Evolutionary conservation across 2,888 invertebrate species (phyloP), one percentile per base, ranked within the genome.

Genomic region (Scrobipalpa atriplicella): DNA sequence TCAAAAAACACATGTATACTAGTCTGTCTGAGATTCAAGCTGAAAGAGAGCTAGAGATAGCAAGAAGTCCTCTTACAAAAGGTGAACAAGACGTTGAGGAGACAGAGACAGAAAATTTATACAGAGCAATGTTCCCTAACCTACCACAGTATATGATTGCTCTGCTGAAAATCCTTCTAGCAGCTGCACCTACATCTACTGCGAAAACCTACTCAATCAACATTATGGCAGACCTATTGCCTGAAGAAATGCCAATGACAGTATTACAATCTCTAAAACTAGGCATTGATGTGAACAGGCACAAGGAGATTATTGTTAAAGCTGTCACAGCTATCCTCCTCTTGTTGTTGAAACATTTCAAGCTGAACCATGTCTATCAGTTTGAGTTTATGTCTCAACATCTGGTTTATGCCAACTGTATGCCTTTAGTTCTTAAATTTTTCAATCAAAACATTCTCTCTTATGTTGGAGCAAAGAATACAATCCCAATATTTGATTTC

Each of bases 331-430:
- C 97, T 16, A 97, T 99, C 74, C 93, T 99, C 66, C 89, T 99
- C 68, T 92, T 99, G 10, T 94, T 99, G 65, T 91, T 99, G 72
- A 99, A 99, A 90, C 99, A 99, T 92, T 98, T 99, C 80, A 99
- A 99, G 90, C 85, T 94, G 69, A 99, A 99, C 91, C 99, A 99
- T 91, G 95, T 99, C 61, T 99, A 99, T 87, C 99, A 99, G 92
- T 99, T 99, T 93, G 99, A 99, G 90, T 99, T 98, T 84, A 98
- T 99, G 96, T 98, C 98, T 1, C 99, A 99, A 88, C 99, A 99
- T 92, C 93, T 99, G 74, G 99, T 99, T 10, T 99, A 99, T 91
- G 99, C 99, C 68, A 99, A 99, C 86, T 99, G 99, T 83, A 99
- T 99, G 87, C 99, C 99, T 0, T 92, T 99, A 70, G 98, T 99